Evolutionary conservation across 2,888 invertebrate species (phyloP), one percentile per base, ranked within the genome.

Genomic region (Bombylius major): DNA sequence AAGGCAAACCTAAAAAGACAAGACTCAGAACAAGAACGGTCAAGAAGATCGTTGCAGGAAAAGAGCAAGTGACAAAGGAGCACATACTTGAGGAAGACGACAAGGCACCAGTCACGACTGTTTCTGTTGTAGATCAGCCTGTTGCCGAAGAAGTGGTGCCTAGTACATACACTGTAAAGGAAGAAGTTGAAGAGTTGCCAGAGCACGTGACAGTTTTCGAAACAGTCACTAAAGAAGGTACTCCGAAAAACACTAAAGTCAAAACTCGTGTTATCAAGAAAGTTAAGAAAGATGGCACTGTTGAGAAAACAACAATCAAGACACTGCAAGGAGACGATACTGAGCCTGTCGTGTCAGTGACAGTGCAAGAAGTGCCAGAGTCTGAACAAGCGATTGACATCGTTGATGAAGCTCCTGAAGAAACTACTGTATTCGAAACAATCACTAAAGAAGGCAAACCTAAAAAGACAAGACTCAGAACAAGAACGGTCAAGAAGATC

Each of bases 61-160:
- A 70, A 64, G 63, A 70, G 45, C 70, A 75, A 62, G 63, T 70
- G 12, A 74, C 72, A 3, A 68, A 71, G 65, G 71, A 74, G 50
- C 62, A 70, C 13, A 73, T 72, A 4, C 65, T 72, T 14, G 66
- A 67, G 58, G 69, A 73, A 63, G 74, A 72, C 59, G 72, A 67
- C 9, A 66, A 71, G 31, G 50, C 50, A 58, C 71, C 74, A 0
- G 62, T 70, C 1, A 63, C 57, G 13, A 57, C 58, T 5, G 72
- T 70, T 54, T 57, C 55, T 7, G 60, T 62, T 39, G 51, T 60
- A 52, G 61, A 58, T 57, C 23, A 23, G 23, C 23, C 23, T 23
- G 2, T 2, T 23, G 23, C 3, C 23, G 61, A 48, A 58, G 62
- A 63, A n/a, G 49, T 74, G 13, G 6, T 12, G 12, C 42, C 59